A percentile compares a stretch with the other conserved stretches of the same genome.
Evolutionary conservation across 2,113 vertebrate species (phyloP).

Genomic region (Larimichthys crocea): DNA sequence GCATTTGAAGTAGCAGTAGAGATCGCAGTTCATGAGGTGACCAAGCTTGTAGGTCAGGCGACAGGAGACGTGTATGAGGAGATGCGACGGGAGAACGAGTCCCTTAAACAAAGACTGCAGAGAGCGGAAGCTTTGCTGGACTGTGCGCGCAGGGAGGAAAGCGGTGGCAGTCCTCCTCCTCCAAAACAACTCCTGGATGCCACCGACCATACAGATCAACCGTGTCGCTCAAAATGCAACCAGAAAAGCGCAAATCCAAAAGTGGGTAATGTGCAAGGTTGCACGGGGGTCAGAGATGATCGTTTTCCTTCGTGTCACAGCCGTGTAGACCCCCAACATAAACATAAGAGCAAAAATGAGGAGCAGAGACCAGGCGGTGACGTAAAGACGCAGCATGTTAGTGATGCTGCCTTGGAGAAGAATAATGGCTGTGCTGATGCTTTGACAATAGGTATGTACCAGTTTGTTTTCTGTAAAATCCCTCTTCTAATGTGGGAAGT

Average conservation of each 20-base stretch:
- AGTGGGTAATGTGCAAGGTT: background rate
- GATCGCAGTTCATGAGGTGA: conserved; percentile 78
- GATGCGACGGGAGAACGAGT: conserved; percentile 77
- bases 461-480: background rate
- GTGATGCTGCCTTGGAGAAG: conserved; percentile 22
- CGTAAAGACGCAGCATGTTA: background rate
- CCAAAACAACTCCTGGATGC: background rate
- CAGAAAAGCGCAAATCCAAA: background rate
- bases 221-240: background rate
- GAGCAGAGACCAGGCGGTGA: background rate
- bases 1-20: conserved; percentile 82
- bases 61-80: conserved; percentile 65
- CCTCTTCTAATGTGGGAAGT: background rate
- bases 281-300: conserved; percentile 3
- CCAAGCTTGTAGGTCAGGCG: conserved; percentile 68
- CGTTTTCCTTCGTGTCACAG: background rate
- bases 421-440: background rate
- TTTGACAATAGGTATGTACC: conserved; percentile 12
- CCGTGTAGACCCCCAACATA: background rate
- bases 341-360: background rate
- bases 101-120: conserved; percentile 70
- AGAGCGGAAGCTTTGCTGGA: conserved; percentile 69
- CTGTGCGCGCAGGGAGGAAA: conserved; percentile 16
- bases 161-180: background rate
- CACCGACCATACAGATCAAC: background rate